These are phyloP conservation scores for Meiosimyza platycephala DNA, from an alignment of 2,888 invertebrate genomes.

Conservation along the genomic window DNA sequence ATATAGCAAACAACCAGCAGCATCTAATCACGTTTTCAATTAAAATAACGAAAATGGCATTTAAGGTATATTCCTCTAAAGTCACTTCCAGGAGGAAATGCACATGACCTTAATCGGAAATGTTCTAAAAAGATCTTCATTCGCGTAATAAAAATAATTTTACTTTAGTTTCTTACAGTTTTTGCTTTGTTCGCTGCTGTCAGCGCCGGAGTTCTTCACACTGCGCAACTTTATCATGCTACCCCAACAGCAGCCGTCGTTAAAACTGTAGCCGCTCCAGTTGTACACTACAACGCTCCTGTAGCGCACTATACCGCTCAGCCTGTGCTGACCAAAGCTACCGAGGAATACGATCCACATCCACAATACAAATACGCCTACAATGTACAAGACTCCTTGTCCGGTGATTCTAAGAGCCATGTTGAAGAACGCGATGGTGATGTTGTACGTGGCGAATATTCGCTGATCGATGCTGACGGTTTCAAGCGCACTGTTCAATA, in stretches of 20 bases:
- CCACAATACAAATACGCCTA: constrained; percentile 61
- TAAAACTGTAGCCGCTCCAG: background rate
- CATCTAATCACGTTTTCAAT: no score
- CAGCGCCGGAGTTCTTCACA: background rate
- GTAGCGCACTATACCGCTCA: background rate
- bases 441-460: constrained; percentile 61
- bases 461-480: constrained; percentile 60
- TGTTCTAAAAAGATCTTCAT: no score
- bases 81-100: no score
- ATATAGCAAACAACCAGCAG: no score
- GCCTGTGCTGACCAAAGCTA: constrained; percentile 49
- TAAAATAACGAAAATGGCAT: no score
- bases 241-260: background rate
- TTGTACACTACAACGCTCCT: background rate
- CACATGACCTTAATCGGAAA: no score
- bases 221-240: background rate
- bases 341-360: constrained; percentile 59
- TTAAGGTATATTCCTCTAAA: no score
- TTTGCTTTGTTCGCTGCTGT: background rate
- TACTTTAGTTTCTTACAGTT: background rate
- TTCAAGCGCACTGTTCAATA: constrained; percentile 52
- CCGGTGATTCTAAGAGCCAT: constrained; percentile 62
- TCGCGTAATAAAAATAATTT: no score
- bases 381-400: constrained; percentile 57
- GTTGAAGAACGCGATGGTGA: constrained; percentile 61